Base-by-base conservation (phyloP, 2,888 invertebrate genomes). In the Elysia crispata region DNA sequence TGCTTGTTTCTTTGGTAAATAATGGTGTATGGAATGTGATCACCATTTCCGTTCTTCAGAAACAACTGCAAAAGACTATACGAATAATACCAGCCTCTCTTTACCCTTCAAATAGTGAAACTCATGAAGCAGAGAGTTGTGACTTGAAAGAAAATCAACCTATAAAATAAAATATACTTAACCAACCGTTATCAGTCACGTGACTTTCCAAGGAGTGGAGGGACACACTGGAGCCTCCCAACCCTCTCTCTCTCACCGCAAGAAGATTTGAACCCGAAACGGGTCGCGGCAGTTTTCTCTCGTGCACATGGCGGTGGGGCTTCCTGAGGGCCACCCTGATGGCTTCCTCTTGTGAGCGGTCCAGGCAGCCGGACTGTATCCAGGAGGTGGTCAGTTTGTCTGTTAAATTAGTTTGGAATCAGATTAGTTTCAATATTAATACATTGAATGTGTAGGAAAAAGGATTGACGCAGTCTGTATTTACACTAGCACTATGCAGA, bases 251-350 rank as follows among this genome's bases (percentile, higher is more conserved):
- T 3, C 57, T 30, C 3, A 62, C 49, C 6, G 50, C 49, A 72
- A 79, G 50, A 20, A 79, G 73, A 28, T 79, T 79, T 11, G 78
- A 28, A 20, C 78, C 78, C n/a, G 78, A 79, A 3, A 41, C n/a
- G 0, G 78, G 49, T 20, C 73, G 62, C 3, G 73, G 50, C 18
- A 66, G 33, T 64, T 79, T 79, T 33, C 70, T 5, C 50, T 79
- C 78, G 66, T 79, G 78, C 6, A 73, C 78, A 23, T 79, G 78
- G 25, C 73, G 30, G 73, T 72, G 60, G 13, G 78, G 78, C 31
- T 79, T 79, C 23, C n/a, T 62, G 0, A 79, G 50, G 25, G 64
- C 66, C 62, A 49, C 20, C 23, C 73, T 79, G 50, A 79, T 70
- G 1, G 25, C 73, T 15, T 49, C 62, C 30, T 64, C 73, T 50